A percentile compares a stretch with the other conserved stretches of the same genome.
Conservation (phyloP, 2,113 vertebrate species). For the Rana temporaria region DNA sequence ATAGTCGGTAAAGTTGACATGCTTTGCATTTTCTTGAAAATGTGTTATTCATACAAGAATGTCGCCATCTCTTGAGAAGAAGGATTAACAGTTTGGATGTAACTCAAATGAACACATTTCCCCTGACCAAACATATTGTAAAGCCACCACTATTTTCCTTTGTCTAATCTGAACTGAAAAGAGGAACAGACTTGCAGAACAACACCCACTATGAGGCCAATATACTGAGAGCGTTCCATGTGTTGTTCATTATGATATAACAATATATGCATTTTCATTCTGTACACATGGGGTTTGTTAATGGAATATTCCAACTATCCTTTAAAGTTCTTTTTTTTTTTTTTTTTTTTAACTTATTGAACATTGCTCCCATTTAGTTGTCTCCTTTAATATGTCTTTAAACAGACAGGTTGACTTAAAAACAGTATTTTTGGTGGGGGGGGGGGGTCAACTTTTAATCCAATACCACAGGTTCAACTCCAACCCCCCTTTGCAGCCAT, state of each 20-base stretch:
- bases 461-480: too few relatives aligned
- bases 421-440: too few relatives aligned
- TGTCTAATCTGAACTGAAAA: too few relatives aligned
- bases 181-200: not conserved
- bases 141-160: not conserved
- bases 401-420: too few relatives aligned
- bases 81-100: not conserved
- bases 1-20: too few relatives aligned
- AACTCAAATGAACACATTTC: conserved; percentile 6
- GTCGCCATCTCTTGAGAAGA: too few relatives aligned
- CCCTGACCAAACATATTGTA: not conserved
- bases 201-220: conserved; percentile 12
- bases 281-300: not conserved
- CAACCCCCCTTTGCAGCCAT: too few relatives aligned
- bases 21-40: too few relatives aligned
- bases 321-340: not conserved
- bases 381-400: too few relatives aligned
- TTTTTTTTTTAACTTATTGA: not conserved
- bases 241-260: conserved; percentile 26
- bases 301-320: not conserved
- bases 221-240: conserved; percentile 17
- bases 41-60: not conserved
- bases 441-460: too few relatives aligned
- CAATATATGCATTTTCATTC: not conserved
- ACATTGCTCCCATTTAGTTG: too few relatives aligned